Evolutionary conservation across 1,140 invertebrate species (phyloP).

Genomic region (Dreissena rostriformis): DNA sequence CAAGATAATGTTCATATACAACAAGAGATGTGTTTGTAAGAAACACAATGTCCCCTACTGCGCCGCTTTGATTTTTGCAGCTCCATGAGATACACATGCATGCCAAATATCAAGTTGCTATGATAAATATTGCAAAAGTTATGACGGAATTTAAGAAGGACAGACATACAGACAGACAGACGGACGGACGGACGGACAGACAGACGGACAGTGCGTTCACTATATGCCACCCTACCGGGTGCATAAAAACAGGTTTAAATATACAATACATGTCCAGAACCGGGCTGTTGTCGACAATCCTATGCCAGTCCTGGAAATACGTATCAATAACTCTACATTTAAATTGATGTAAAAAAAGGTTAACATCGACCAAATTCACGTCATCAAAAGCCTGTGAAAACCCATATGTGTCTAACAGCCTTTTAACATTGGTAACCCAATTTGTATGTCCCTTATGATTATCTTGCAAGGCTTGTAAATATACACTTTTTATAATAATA

Average conservation of each 20-base stretch:
- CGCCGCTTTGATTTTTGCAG: no score
- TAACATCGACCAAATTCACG: background rate
- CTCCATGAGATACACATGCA: no score
- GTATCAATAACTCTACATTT: slow-evolving; percentile 1
- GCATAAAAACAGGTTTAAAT: slow-evolving; percentile 8
- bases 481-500: slow-evolving; percentile 5
- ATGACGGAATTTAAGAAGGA: no score
- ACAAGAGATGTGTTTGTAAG: no score
- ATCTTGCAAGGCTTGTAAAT: background rate
- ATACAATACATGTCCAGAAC: background rate
- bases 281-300: background rate
- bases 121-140: no score
- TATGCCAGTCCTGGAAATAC: slow-evolving; percentile 3
- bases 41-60: no score
- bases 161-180: no score
- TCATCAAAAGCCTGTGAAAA: background rate
- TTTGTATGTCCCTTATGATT: background rate
- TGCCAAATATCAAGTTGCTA: no score
- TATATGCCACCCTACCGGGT: no score
- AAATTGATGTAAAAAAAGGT: background rate
- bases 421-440: slow-evolving; percentile 17
- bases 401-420: background rate
- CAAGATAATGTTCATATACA: background rate
- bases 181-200: no score
- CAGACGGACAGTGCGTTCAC: no score